Evolutionary conservation across 2,888 invertebrate species (phyloP), one percentile per base, ranked within the genome.

Genomic region (Hymenopus coronatus): DNA sequence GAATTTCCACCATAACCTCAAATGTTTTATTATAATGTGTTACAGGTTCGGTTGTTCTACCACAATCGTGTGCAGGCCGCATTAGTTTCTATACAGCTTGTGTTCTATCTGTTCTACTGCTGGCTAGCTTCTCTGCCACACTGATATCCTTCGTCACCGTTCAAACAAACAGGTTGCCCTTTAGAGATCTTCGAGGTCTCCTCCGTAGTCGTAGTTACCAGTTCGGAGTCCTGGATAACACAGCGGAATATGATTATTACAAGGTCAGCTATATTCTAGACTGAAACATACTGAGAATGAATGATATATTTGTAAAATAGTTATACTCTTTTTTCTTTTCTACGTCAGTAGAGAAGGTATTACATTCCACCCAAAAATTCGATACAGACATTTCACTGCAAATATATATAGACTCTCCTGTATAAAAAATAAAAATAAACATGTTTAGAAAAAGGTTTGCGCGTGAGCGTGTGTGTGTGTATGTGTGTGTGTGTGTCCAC

Each of bases 41-140:
- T 28, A 0, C 40, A 88, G 87, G 89, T 12, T 33, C 88, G 12
- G 84, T 88, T 30, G 40, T 82, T 14, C 82, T 87, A 30, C 88
- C 88, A 3, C 9, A 83, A 83, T 88, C 89, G 2, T 8, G 89
- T 27, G 88, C 92, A 12, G 88, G 92, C 88, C 91, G 91, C 88
- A 88, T 92, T 25, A 92, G 91, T 46, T 91, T 91, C 90, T 89
- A 92, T 81, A 91, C 92, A 9, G 91, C 92, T 88, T 92, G 91
- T 82, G 20, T 91, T 2, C 91, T 92, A 25, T 91, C 92, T 2
- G 82, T 92, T 25, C 89, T 92, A 12, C 90, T 91, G 0, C 90
- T 91, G 33, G 91, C 92, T 0, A 91, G 91, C 28, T 92, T 92
- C 88, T 92, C 92, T 12, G 92, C 92, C 7, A 91, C 92, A n/a